These are phyloP conservation scores for Griposia aprilina DNA, from an alignment of 2,888 invertebrate genomes.

Conservation along the genomic window DNA sequence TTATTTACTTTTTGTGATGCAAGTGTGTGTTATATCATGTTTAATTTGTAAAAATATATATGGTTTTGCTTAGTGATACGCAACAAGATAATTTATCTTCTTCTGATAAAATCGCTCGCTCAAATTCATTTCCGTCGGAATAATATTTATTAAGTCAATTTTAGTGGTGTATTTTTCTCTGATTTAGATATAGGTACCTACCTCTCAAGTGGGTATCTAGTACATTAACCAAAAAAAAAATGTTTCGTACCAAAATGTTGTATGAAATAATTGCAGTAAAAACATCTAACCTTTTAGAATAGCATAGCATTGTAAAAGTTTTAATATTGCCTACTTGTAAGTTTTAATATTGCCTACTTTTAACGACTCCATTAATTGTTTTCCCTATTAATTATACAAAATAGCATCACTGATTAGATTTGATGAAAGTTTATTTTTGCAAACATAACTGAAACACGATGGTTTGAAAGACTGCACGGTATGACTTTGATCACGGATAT, in stretches of 20 bases:
- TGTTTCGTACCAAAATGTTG: background rate
- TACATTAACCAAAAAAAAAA: too few relatives aligned
- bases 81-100: background rate
- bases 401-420: background rate
- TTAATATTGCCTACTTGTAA: background rate
- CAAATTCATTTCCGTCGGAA: background rate
- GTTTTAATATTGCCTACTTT: background rate
- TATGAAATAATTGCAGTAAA: background rate
- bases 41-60: constrained; percentile 18
- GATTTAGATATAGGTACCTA: background rate
- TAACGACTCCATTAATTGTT: background rate
- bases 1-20: constrained; percentile 15
- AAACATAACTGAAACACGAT: background rate
- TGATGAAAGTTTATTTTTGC: background rate
- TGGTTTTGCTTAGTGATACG: background rate
- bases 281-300: background rate
- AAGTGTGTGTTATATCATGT: background rate
- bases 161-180: background rate
- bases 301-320: background rate
- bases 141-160: background rate
- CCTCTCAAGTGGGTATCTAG: too few relatives aligned
- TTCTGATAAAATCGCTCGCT: background rate
- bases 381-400: background rate
- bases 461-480: background rate
- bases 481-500: background rate